A percentile compares a stretch with the other conserved stretches of the same genome.
Evolutionary conservation across 2,888 invertebrate genomes (phyloP).

Genomic region (Stegana nigrithorax): DNA sequence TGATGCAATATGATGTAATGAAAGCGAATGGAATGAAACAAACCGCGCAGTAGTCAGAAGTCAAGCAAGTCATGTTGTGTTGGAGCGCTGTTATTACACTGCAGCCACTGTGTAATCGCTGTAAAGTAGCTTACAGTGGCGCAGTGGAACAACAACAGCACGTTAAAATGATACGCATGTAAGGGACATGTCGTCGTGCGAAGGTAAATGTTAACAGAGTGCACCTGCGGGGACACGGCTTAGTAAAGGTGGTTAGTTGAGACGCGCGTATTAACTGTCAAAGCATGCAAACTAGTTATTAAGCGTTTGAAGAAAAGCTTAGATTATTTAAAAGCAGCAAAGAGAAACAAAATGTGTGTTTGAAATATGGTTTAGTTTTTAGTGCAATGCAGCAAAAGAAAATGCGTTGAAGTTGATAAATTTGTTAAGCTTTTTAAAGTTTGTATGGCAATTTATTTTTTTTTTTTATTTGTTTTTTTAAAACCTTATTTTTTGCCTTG

Average conservation of each 20-base stretch:
- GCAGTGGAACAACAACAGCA: too few species aligned
- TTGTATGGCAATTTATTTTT: neutral
- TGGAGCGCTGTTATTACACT: too few species aligned
- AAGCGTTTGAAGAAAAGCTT: neutral
- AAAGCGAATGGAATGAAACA: slow-evolving; percentile 22
- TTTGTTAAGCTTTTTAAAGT: slow-evolving; percentile 16
- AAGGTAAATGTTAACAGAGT: neutral
- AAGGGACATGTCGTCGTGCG: neutral
- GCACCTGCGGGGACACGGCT: too few species aligned
- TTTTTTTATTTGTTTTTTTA: slow-evolving; percentile 8
- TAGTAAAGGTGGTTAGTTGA: neutral
- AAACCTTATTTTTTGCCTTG: slow-evolving; percentile 40
- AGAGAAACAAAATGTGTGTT: neutral
- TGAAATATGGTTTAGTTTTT: neutral
- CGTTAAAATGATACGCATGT: too few species aligned
- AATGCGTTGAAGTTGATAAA: slow-evolving; percentile 17
- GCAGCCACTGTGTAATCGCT: slow-evolving; percentile 1
- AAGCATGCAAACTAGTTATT: neutral
- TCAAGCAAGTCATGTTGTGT: slow-evolving; percentile 23
- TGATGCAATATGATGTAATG: neutral
- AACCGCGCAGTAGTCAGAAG: neutral
- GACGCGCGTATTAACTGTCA: too few species aligned
- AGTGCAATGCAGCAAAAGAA: slow-evolving; percentile 16
- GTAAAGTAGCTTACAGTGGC: too few species aligned
- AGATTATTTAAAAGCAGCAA: neutral